These are phyloP conservation scores for Calidris pygmaea DNA, from an alignment of 2,113 vertebrate genomes.

Conservation along the genomic window DNA sequence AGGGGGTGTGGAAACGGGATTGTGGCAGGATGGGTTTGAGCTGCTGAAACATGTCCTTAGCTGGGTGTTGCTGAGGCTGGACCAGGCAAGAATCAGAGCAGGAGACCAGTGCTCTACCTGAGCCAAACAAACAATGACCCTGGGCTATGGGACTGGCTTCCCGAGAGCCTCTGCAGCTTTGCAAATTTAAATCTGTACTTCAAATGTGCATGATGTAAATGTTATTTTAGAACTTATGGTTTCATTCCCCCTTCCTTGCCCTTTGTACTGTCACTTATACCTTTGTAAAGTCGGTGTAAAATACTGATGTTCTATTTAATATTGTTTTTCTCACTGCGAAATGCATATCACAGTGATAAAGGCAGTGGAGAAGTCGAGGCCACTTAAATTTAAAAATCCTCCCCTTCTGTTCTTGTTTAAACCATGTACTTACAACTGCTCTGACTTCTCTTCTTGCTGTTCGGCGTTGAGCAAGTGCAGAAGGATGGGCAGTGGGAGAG, in stretches of 20 bases:
- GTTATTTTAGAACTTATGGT: fast-evolving
- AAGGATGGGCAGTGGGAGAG: neutral
- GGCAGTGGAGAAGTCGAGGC: neutral
- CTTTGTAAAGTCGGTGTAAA: neutral
- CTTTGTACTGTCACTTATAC: neutral
- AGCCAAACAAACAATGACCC: neutral
- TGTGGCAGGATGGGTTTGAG: neutral
- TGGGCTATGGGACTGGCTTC: fast-evolving
- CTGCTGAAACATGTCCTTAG: neutral
- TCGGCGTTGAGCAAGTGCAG: neutral
- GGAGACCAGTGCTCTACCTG: neutral
- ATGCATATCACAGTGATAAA: fast-evolving
- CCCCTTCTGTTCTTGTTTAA: neutral
- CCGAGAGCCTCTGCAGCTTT: neutral
- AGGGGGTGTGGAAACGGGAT: neutral
- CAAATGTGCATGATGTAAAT: too few species aligned
- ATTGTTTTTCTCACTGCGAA: neutral
- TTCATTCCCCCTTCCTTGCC: neutral
- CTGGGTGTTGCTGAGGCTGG: neutral
- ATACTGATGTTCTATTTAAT: neutral
- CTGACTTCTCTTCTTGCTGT: neutral
- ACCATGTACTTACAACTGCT: fast-evolving
- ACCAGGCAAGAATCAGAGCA: neutral
- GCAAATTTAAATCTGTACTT: fast-evolving
- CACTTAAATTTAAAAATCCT: neutral